phyloP scores from a whole-genome alignment of 2,888 invertebrate genomes.

The Mayetiola destructor region DNA sequence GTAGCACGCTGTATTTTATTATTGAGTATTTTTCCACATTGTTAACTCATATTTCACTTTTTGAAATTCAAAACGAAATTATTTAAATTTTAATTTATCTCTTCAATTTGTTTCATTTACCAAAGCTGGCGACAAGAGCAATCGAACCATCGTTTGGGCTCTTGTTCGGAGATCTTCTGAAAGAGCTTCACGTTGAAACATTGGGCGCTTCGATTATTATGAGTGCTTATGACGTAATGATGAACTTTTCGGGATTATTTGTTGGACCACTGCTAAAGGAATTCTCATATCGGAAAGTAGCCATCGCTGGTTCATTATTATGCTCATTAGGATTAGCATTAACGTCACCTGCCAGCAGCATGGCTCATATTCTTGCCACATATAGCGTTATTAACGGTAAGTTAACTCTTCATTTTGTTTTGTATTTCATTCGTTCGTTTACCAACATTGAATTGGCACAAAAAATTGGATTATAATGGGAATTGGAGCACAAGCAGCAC shows the following conservation, averaged over 20 bases:
- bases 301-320: slow-evolving; percentile 49
- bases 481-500: too few species aligned
- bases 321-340: slow-evolving; percentile 50
- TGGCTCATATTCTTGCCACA: slow-evolving; percentile 54
- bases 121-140: slow-evolving; percentile 65
- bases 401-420: slow-evolving; percentile 23
- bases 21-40: too few species aligned
- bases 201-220: slow-evolving; percentile 61
- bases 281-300: slow-evolving; percentile 58
- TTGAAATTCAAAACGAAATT: too few species aligned
- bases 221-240: slow-evolving; percentile 59
- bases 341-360: slow-evolving; percentile 54
- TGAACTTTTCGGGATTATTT: slow-evolving; percentile 64
- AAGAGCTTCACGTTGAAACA: slow-evolving; percentile 53
- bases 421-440: neutral
- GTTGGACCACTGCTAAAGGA: slow-evolving; percentile 62
- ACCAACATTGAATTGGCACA: too few species aligned
- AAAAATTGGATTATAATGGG: too few species aligned
- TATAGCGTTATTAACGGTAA: slow-evolving; percentile 63
- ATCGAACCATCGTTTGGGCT: slow-evolving; percentile 69
- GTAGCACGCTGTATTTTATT: too few species aligned
- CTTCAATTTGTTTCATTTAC: too few species aligned
- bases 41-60: too few species aligned
- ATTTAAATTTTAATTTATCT: too few species aligned
- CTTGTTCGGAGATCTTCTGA: slow-evolving; percentile 58